Evolutionary conservation across 1,140 invertebrate species (phyloP), one percentile per base, ranked within the genome.

Genomic region (Zaprionus africanus): DNA sequence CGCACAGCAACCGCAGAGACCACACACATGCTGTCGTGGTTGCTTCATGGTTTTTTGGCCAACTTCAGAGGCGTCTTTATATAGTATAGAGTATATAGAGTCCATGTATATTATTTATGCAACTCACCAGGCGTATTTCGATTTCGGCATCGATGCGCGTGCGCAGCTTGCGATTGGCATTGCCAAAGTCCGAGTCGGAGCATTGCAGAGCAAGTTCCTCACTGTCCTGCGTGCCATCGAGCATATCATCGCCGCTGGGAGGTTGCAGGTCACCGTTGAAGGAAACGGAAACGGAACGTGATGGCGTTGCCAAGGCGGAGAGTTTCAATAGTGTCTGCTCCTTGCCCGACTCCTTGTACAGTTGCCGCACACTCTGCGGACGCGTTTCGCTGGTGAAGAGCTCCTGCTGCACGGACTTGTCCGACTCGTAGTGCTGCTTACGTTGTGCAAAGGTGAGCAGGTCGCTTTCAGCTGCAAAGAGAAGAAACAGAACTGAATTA

Each of bases 101-200:
- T 36, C 13, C 61, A 49, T 36, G 15, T 70, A 38, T 15, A 73
- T 75, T 85, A 87, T 87, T 87, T 87, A 87, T 86, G 83, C 77
- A 59, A 95, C 95, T 96, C 94, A 98, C 97, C 94, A 97, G 95
- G 93, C 96, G 94, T 51, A 96, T 97, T 93, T 98, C 97, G 82
- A 98, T 98, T 87, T 97, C 97, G 75, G 97, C 95, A 91, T 97
- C 95, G 36, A 96, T 94, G 88, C 95, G 95, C 63, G 94, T 94
- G 73, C 94, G 94, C 73, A 96, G 94, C 75, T 95, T 95, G 80
- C 95, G 94, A 79, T 95, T 94, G 78, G 94, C 95, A 61, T 95
- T 95, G 64, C 96, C 95, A 70, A 97, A 94, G 19, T 97, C 95
- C 28, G 96, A 96, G 61, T 96, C 96, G 93, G 97, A 97, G 64